These are phyloP conservation scores for Heliconius cydno DNA, from an alignment of 2,888 invertebrate species.

Conservation along the genomic window DNA sequence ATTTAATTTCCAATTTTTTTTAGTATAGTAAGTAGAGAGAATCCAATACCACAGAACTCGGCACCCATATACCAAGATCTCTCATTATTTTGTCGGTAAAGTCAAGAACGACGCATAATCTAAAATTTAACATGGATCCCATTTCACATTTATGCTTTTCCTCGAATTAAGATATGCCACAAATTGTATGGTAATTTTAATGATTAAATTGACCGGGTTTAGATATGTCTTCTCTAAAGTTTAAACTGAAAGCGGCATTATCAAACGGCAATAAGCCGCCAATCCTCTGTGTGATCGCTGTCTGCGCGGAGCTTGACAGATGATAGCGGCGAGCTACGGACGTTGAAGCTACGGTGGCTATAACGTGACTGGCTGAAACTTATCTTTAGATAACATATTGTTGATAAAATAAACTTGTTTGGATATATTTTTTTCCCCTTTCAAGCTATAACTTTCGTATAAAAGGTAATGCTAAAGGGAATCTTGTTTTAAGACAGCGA, in stretches of 20 bases:
- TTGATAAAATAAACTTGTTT: neutral
- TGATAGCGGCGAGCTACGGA: constrained; percentile 54
- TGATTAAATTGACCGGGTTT: neutral
- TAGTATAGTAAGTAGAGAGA: too few relatives aligned
- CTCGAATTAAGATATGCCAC: neutral
- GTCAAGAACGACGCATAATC: too few relatives aligned
- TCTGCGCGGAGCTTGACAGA: constrained; percentile 67
- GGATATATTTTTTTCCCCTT: neutral
- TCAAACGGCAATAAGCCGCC: constrained; percentile 61
- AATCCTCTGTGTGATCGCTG: constrained; percentile 70
- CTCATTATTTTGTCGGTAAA: too few relatives aligned
- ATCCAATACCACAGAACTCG: too few relatives aligned
- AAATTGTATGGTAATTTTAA: neutral
- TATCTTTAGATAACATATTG: neutral
- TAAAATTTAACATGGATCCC: too few relatives aligned
- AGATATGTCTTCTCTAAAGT: constrained; percentile 30
- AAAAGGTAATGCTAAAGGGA: too few relatives aligned
- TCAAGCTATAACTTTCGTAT: too few relatives aligned
- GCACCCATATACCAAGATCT: too few relatives aligned
- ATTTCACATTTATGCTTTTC: too few relatives aligned
- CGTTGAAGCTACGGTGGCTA: constrained; percentile 26
- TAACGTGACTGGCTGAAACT: constrained; percentile 22
- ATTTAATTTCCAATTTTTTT: too few relatives aligned
- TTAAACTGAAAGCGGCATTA: constrained; percentile 44
- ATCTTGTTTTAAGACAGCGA: too few relatives aligned